These are phyloP conservation scores for Ladona fulva DNA, from an alignment of 1,140 invertebrate species.

Conservation along the genomic window DNA sequence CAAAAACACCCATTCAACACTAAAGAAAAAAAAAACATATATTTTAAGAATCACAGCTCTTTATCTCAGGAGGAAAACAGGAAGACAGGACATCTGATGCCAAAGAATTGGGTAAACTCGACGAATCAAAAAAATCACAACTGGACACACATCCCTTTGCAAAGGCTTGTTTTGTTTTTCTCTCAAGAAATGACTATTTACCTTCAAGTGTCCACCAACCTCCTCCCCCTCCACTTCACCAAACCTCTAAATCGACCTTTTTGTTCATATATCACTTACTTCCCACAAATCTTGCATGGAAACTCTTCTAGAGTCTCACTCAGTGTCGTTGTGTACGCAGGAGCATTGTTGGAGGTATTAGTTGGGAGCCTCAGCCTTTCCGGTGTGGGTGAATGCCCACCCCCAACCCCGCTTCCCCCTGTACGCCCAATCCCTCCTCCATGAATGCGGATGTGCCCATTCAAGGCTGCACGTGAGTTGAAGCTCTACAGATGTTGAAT, in stretches of 20 bases:
- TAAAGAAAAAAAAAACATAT: neutral
- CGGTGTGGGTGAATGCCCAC: constrained; percentile 47
- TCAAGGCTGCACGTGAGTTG: constrained; percentile 66
- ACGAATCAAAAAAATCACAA: neutral
- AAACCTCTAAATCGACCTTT: constrained; percentile 1
- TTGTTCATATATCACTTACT: constrained; percentile 60
- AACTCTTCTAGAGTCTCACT: constrained; percentile 36
- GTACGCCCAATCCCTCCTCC: constrained; percentile 31
- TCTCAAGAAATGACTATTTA: constrained; percentile 3
- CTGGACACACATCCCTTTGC: neutral
- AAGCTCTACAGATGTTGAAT: constrained; percentile 71
- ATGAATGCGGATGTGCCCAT: constrained; percentile 64
- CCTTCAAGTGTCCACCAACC: neutral
- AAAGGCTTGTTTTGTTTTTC: neutral
- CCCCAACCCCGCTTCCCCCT: constrained; percentile 33
- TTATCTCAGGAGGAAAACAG: neutral
- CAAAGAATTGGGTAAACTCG: neutral
- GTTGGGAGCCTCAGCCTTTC: constrained; percentile 29
- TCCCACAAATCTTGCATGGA: constrained; percentile 95
- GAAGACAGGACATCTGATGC: constrained; percentile 7
- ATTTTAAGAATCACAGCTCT: constrained; percentile 2
- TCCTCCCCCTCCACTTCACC: neutral
- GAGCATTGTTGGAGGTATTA: neutral
- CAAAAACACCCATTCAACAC: neutral
- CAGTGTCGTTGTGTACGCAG: neutral